Percentiles rank a stretch among this genome's conserved stretches.
These are phyloP conservation scores for Pocillopora damicornis DNA, from an alignment of 64 coral and sea anemone species.

Conservation along the genomic window DNA sequence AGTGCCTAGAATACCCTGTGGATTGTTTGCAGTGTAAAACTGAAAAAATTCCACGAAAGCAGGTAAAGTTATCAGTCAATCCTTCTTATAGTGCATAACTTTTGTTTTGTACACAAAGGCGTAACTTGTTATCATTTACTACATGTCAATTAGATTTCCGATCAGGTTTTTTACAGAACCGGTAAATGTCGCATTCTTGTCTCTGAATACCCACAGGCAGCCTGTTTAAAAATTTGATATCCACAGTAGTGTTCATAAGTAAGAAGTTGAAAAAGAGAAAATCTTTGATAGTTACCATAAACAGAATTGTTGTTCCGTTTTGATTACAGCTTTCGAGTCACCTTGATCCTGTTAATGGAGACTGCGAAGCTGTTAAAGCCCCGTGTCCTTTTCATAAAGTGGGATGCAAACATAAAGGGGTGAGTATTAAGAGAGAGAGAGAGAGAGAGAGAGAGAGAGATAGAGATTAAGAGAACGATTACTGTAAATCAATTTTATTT, in stretches of 20 bases:
- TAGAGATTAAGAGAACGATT: not conserved
- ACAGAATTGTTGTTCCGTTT: not conserved
- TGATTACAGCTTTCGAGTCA: not conserved
- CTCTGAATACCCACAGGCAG: not conserved
- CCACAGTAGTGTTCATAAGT: not conserved
- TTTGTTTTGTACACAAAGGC: no score
- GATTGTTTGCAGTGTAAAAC: not conserved
- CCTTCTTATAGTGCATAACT: not conserved
- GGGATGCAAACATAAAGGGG: constrained; percentile 13
- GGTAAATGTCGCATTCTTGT: no score
- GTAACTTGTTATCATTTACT: no score
- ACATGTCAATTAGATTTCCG: no score
- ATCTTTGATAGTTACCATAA: not conserved
- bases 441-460: not conserved
- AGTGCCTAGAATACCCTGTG: constrained; percentile 7
- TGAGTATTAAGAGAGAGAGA: not conserved
- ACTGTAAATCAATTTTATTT: not conserved
- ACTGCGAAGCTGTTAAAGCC: constrained; percentile 12
- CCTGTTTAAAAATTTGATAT: not conserved
- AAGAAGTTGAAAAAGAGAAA: not conserved
- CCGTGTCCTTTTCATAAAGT: not conserved
- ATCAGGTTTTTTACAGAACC: no score
- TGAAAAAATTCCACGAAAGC: constrained; percentile 9
- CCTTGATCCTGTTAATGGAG: constrained; percentile 10
- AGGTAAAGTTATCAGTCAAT: not conserved